A percentile compares a stretch with the other conserved stretches of the same genome.
Conservation (phyloP, 2,113 vertebrate species). For the Hymenochirus boettgeri region DNA sequence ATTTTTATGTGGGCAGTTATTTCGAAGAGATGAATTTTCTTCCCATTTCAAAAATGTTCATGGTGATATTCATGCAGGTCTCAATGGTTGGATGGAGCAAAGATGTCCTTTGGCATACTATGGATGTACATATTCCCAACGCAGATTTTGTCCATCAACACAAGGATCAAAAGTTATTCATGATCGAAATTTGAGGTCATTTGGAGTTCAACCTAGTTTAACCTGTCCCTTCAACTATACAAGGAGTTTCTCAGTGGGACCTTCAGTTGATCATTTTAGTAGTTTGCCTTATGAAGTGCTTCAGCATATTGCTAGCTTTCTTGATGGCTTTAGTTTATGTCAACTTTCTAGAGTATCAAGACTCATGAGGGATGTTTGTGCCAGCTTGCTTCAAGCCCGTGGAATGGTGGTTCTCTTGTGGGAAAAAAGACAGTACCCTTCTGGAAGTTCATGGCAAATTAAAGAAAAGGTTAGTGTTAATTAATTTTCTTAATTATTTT, state of each 20-base stretch:
- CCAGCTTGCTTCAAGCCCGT: constrained; percentile 86
- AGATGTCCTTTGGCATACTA: constrained; percentile 95
- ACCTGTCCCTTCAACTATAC: constrained; percentile 62
- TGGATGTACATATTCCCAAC: constrained; percentile 92
- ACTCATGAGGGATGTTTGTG: constrained; percentile 92
- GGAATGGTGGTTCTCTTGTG: constrained; percentile 93
- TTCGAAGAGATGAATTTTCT: constrained; percentile 92
- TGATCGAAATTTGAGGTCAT: constrained; percentile 84
- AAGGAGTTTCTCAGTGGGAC: constrained; percentile 61
- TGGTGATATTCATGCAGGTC: constrained; percentile 92
- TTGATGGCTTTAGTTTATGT: constrained; percentile 94
- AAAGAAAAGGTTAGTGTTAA: constrained; percentile 80
- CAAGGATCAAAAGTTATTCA: constrained; percentile 85
- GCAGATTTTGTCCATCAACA: constrained; percentile 83
- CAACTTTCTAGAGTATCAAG: constrained; percentile 90
- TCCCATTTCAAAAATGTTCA: constrained; percentile 97
- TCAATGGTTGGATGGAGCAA: constrained; percentile 98
- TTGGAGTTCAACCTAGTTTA: constrained; percentile 81
- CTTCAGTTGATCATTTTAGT: constrained; percentile 77
- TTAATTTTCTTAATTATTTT: too few relatives aligned
- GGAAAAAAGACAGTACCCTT: constrained; percentile 71
- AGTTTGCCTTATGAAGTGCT: constrained; percentile 87
- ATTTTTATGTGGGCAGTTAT: constrained; percentile 92
- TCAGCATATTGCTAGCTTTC: constrained; percentile 88
- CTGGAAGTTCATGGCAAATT: constrained; percentile 83